Percentiles rank a stretch among this genome's conserved stretches.
phyloP scores from a whole-genome alignment of 2,888 invertebrate genomes.

The Coelinius sp. region DNA sequence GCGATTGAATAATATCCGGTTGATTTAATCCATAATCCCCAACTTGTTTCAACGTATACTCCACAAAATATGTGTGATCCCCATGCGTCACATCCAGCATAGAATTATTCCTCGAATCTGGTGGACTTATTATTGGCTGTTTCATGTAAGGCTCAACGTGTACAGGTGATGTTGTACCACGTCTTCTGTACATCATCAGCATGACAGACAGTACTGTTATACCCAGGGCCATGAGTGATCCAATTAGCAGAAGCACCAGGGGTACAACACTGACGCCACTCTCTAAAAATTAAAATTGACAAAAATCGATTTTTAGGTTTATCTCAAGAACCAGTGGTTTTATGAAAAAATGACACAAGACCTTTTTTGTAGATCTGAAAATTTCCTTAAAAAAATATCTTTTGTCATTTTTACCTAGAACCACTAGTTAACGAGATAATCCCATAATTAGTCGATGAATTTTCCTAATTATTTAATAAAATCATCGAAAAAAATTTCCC shows the following conservation, averaged over 20 bases:
- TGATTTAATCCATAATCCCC: conserved; percentile 72
- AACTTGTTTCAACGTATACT: conserved; percentile 82
- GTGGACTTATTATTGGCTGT: conserved; percentile 69
- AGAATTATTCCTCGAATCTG: conserved; percentile 73
- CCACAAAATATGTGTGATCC: conserved; percentile 87
- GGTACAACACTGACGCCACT: conserved; percentile 81
- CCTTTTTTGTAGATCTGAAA: too few relatives aligned
- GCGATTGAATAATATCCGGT: conserved; percentile 86
- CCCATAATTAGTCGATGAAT: too few relatives aligned
- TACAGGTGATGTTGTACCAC: conserved; percentile 71
- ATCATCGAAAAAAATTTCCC: background rate
- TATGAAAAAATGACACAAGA: too few relatives aligned
- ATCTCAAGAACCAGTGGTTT: too few relatives aligned
- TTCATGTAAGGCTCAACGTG: conserved; percentile 70
- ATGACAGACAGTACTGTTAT: conserved; percentile 77
- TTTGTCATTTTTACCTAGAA: too few relatives aligned
- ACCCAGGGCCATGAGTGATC: conserved; percentile 78
- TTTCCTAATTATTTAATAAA: background rate
- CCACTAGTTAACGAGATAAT: too few relatives aligned
- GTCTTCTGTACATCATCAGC: conserved; percentile 77
- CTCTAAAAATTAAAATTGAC: conserved; percentile 71
- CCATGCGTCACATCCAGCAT: conserved; percentile 85
- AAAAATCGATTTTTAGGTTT: background rate
- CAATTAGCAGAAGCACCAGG: conserved; percentile 78
- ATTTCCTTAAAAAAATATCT: too few relatives aligned